Base-by-base conservation (phyloP, 2,888 invertebrate species). In the Phaedon cochleariae region DNA sequence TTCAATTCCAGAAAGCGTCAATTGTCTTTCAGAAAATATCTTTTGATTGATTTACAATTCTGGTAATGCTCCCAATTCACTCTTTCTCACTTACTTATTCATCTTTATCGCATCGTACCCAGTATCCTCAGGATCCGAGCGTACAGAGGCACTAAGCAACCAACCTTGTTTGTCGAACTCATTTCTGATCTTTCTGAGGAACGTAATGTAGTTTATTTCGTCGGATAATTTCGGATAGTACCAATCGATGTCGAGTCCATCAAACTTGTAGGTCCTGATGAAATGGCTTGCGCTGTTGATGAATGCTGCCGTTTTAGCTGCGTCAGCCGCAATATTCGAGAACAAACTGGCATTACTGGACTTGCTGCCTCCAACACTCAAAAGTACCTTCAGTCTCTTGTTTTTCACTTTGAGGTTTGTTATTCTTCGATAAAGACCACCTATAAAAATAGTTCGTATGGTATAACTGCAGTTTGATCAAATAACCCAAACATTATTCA, bases 161-260 rank as follows among this genome's bases (percentile, higher is more conserved):
- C 67, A 73, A 7, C 70, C 71, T n/a, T 64, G 46, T 45, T 64
- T 59, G 20, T 72, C 62, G 18, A 74, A 71, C 3, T 62, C 70
- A 7, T 61, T 60, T 26, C 65, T 65, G n/a, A 72, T 31, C 52
- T 64, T 65, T 12, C 22, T 54, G 34, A 73, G 59, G 0, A 74
- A 63, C 1, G 62, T 61, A 18, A 73, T 64, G 20, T 68, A 74
- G 29, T 73, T 69, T 17, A 17, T 63, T 34, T 60, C 53, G 29
- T 52, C 37, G 26, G 41, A 12, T 18, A n/a, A 12, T 7, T 60
- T 52, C 21, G 77, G 77, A 59, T 70, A 72, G 62, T 73, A 73
- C 77, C 76, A 77, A 59, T 77, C 77, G 5, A 77, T 66, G 49
- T 77, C 75, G 9, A 77, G 60, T 3, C 77, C 77, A 63, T 77